phyloP scores from a whole-genome alignment of 2,113 vertebrate genomes.

The Aptenodytes patagonicus region DNA sequence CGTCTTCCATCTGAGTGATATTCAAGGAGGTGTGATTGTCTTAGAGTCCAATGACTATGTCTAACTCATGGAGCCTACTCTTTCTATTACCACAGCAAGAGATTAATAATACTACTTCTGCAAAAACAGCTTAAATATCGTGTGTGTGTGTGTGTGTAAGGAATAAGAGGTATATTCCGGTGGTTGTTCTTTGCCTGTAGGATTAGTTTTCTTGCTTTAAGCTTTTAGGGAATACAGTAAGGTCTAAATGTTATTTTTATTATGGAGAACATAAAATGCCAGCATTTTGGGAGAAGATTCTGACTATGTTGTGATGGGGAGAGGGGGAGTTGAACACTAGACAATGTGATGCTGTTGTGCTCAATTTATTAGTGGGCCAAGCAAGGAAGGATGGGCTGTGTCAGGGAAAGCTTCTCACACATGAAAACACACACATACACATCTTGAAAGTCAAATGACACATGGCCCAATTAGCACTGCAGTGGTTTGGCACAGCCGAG shows the following conservation, averaged over 20 bases:
- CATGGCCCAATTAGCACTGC: accelerated
- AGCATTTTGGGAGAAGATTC: background rate
- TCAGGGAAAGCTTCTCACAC: background rate
- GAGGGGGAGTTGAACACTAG: background rate
- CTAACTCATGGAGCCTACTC: background rate
- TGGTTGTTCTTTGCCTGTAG: background rate
- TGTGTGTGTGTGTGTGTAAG: background rate
- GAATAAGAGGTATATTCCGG: background rate
- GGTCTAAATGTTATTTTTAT: background rate
- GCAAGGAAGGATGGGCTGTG: background rate
- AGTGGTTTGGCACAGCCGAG: background rate
- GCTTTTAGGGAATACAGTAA: background rate
- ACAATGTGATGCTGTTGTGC: background rate
- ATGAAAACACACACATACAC: background rate
- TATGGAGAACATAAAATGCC: background rate
- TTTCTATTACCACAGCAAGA: background rate
- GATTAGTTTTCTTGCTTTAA: background rate
- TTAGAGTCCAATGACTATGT: background rate
- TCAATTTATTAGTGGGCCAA: background rate
- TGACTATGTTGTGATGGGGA: background rate
- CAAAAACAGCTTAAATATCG: background rate
- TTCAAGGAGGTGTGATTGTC: background rate
- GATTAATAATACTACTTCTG: background rate
- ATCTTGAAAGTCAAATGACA: background rate
- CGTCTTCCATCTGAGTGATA: background rate